Conservation (phyloP, 2,113 vertebrate genomes). For the Barnardius zonarius region DNA sequence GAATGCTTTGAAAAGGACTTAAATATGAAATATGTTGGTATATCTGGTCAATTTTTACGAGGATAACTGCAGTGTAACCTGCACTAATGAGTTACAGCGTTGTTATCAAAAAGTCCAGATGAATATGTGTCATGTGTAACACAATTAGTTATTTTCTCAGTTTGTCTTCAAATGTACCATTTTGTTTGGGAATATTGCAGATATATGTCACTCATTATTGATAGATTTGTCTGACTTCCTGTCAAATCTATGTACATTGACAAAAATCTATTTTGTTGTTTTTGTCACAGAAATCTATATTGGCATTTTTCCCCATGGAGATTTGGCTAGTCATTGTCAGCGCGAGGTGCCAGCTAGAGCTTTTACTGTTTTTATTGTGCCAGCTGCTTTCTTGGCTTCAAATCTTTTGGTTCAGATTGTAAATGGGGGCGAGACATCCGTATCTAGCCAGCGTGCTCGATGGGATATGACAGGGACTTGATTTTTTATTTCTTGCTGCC, state of each 20-base stretch:
- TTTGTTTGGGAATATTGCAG: constrained; percentile 75
- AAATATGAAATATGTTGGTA: background rate
- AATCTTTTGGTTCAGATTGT: constrained; percentile 81
- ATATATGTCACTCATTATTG: constrained; percentile 77
- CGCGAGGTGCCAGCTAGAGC: constrained; percentile 79
- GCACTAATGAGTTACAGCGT: constrained; percentile 48
- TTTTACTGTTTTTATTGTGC: constrained; percentile 82
- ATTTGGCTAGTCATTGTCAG: constrained; percentile 81
- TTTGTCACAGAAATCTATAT: constrained; percentile 80
- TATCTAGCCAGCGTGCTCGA: constrained; percentile 76
- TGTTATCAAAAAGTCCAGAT: constrained; percentile 60
- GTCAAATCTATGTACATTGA: constrained; percentile 82
- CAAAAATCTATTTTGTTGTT: constrained; percentile 84
- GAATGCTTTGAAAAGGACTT: background rate
- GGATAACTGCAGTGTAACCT: constrained; percentile 30
- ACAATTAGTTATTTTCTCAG: constrained; percentile 74
- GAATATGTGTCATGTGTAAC: constrained; percentile 45
- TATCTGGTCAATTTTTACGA: background rate
- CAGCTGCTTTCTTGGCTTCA: constrained; percentile 83
- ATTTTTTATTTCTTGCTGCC: constrained; percentile 65
- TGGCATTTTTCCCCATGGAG: constrained; percentile 79
- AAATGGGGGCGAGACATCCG: constrained; percentile 81
- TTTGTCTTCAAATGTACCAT: constrained; percentile 72
- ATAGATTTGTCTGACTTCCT: constrained; percentile 80
- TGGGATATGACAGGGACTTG: constrained; percentile 75